Percentiles rank a stretch among this genome's conserved stretches.
phyloP scores from a whole-genome alignment of 2,888 invertebrate species.

The Callimorpha dominula region DNA sequence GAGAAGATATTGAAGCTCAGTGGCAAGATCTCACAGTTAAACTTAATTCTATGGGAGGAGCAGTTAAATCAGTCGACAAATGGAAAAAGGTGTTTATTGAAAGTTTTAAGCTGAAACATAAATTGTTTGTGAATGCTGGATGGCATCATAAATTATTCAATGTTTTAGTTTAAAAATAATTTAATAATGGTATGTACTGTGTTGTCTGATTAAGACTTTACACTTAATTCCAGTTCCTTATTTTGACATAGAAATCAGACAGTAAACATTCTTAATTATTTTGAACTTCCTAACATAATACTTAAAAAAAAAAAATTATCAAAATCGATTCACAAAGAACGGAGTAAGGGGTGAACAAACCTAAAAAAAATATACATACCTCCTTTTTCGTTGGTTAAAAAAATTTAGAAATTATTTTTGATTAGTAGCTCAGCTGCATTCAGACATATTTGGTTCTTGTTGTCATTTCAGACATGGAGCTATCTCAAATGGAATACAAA shows the following conservation, averaged over 20 bases:
- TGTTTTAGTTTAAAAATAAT: not conserved
- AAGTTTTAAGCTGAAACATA: conserved; percentile 2
- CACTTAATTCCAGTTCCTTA: too few species aligned
- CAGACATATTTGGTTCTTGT: not conserved
- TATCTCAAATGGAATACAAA: conserved; percentile 56
- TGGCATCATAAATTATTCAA: not conserved
- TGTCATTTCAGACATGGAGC: conserved; percentile 53
- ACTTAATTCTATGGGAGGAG: conserved; percentile 49
- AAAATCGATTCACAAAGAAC: too few species aligned
- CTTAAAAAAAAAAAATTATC: not conserved
- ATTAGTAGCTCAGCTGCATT: not conserved
- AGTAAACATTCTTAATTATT: not conserved
- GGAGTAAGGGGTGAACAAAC: too few species aligned
- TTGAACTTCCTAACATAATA: not conserved
- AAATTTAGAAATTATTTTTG: not conserved
- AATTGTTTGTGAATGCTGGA: not conserved
- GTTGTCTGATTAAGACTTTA: not conserved
- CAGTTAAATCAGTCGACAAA: conserved; percentile 58
- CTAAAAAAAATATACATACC: too few species aligned
- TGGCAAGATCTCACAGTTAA: conserved; percentile 54
- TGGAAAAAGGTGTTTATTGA: conserved; percentile 56
- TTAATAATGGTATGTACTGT: not conserved
- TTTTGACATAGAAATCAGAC: too few species aligned
- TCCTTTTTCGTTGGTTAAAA: too few species aligned
- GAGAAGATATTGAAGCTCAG: conserved; percentile 52